Evolutionary conservation across 92 coral and sea anemone species (phyloP).

Genomic region (Galaxea fascicularis): DNA sequence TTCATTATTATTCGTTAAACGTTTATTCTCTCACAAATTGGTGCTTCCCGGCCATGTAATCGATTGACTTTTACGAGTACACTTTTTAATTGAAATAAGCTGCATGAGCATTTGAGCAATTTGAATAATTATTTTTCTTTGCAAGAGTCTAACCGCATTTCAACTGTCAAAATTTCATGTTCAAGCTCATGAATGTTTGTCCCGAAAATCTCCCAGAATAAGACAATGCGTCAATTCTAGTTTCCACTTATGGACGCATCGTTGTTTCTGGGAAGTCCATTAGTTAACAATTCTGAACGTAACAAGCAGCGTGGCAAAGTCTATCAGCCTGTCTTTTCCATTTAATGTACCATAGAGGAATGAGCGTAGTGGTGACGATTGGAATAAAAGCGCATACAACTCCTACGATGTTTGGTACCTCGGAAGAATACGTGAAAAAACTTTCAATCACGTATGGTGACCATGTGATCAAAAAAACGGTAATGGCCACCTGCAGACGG

Average conservation of each 20-base stretch:
- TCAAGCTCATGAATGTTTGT: not conserved
- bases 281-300: slow-evolving; percentile 44
- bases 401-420: slow-evolving; percentile 87
- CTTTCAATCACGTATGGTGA: slow-evolving; percentile 93
- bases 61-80: too few relatives aligned
- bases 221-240: too few relatives aligned
- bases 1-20: too few relatives aligned
- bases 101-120: too few relatives aligned
- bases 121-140: too few relatives aligned
- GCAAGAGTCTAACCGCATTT: too few relatives aligned
- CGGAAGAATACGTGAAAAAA: slow-evolving; percentile 80
- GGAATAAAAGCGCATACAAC: slow-evolving; percentile 93
- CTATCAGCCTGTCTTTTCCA: slow-evolving; percentile 78
- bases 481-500: slow-evolving; percentile 88
- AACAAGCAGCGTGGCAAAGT: not conserved
- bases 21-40: too few relatives aligned
- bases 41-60: too few relatives aligned
- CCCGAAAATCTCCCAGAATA: not conserved
- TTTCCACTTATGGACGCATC: too few relatives aligned
- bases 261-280: not conserved
- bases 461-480: slow-evolving; percentile 92
- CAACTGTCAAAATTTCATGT: not conserved
- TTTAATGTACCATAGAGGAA: slow-evolving; percentile 87
- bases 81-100: too few relatives aligned
- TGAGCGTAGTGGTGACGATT: slow-evolving; percentile 89